A percentile compares a stretch with the other conserved stretches of the same genome.
Evolutionary conservation across 1,140 invertebrate species (phyloP).

Genomic region (Drosophila bipectinata): DNA sequence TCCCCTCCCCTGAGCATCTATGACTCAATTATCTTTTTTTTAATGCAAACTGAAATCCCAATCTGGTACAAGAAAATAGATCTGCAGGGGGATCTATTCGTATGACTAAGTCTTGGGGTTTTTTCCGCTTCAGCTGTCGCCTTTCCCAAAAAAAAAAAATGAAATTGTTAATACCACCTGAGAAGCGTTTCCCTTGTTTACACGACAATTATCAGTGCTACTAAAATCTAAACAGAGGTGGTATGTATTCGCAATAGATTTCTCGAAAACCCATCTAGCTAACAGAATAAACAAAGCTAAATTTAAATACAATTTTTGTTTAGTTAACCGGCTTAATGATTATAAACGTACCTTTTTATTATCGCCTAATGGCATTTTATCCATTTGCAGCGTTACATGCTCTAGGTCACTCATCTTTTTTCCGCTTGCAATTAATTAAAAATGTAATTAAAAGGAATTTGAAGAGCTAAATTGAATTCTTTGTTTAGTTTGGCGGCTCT

Average conservation of each 20-base stretch:
- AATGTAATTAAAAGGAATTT: slow-evolving; percentile 7
- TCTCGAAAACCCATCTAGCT: not conserved
- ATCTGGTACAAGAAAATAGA: not conserved
- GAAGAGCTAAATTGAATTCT: slow-evolving; percentile 34
- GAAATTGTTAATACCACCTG: not conserved
- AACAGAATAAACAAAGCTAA: slow-evolving; percentile 9
- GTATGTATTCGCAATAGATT: not conserved
- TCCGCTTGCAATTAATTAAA: slow-evolving; percentile 33
- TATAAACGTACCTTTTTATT: slow-evolving; percentile 50
- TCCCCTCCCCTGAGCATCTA: not conserved
- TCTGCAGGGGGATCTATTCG: slow-evolving; percentile 14
- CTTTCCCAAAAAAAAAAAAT: slow-evolving; percentile 18
- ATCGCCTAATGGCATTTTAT: slow-evolving; percentile 30
- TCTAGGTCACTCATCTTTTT: slow-evolving; percentile 55
- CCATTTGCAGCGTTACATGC: slow-evolving; percentile 60
- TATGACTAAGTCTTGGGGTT: slow-evolving; percentile 27
- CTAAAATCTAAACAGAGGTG: not conserved
- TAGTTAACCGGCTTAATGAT: not conserved
- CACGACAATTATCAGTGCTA: slow-evolving; percentile 20
- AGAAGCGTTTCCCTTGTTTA: slow-evolving; percentile 11
- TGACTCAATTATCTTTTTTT: not conserved
- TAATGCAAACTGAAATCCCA: slow-evolving; percentile 5
- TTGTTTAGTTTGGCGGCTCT: slow-evolving; percentile 38
- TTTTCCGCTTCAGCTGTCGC: slow-evolving; percentile 25
- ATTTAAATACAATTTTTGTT: slow-evolving; percentile 21